These are phyloP conservation scores for Charadrius vociferus DNA, from an alignment of 2,113 vertebrate genomes.

Conservation along the genomic window DNA sequence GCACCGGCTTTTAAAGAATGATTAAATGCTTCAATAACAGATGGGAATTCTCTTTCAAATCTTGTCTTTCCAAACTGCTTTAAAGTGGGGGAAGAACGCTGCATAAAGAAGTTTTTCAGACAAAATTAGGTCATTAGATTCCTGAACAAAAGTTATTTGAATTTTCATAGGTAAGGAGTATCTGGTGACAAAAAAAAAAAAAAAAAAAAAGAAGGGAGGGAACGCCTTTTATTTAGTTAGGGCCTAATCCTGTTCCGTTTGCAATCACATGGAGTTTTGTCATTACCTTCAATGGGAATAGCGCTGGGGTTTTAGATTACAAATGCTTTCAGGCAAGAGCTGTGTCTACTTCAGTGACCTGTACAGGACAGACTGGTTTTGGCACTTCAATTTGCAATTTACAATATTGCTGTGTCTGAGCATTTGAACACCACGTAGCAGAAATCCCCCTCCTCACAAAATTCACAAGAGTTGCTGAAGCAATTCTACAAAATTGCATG, in stretches of 20 bases:
- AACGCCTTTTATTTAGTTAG: neutral
- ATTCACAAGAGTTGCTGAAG: neutral
- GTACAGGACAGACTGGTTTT: constrained; percentile 60
- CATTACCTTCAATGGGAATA: constrained; percentile 4
- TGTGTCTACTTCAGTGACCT: constrained; percentile 22
- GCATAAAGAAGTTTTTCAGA: neutral
- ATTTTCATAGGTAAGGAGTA: neutral
- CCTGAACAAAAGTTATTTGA: neutral
- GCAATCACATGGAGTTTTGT: constrained; percentile 22
- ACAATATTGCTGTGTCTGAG: neutral
- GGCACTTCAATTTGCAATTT: constrained; percentile 12
- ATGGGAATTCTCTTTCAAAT: constrained; percentile 37
- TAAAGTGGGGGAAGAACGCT: neutral
- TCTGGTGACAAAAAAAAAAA: neutral
- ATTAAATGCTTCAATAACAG: constrained; percentile 47
- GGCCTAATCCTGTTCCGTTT: constrained; percentile 43
- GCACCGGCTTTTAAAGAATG: constrained; percentile 34
- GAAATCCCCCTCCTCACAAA: too few relatives aligned
- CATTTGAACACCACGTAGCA: rapidly evolving
- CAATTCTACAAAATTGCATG: neutral
- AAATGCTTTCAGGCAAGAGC: constrained; percentile 54
- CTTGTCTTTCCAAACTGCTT: neutral
- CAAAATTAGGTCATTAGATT: neutral
- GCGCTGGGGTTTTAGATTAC: constrained; percentile 23
- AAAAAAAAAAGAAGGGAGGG: neutral